Conservation (phyloP, 2,888 invertebrate species). For the Coleophora deauratella region DNA sequence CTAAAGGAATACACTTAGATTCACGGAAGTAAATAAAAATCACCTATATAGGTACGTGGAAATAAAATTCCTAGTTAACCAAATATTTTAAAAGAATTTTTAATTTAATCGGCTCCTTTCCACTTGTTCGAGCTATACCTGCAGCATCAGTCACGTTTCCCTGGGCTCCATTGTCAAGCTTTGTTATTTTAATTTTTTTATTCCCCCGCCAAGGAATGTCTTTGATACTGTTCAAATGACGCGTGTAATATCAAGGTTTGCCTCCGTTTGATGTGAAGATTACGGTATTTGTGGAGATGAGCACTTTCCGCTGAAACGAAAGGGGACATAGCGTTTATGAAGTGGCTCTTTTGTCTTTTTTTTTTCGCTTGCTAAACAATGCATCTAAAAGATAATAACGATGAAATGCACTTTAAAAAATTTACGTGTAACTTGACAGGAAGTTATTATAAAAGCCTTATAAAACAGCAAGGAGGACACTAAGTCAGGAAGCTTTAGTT, state of each 20-base stretch:
- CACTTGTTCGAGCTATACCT: conserved; percentile 5
- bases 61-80: conserved; percentile 12
- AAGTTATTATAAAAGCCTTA: no score
- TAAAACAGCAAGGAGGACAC: no score
- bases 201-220: conserved; percentile 54
- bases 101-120: conserved; percentile 43
- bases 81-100: conserved; percentile 43
- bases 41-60: no score
- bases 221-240: conserved; percentile 70
- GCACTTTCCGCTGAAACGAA: conserved; percentile 56
- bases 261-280: conserved; percentile 68
- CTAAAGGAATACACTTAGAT: no score
- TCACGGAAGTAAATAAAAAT: no score
- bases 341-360: conserved; percentile 12
- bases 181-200: conserved; percentile 71
- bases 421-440: not conserved
- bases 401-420: not conserved
- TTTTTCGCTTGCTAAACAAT: no score
- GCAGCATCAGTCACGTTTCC: conserved; percentile 37
- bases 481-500: not conserved
- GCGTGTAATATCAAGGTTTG: conserved; percentile 68
- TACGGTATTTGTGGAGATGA: conserved; percentile 54
- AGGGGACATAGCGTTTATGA: conserved; percentile 46
- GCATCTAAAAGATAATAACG: no score
- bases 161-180: conserved; percentile 41